Conservation (phyloP, 2,797 vertebrate genomes). For the Falco biarmicus region DNA sequence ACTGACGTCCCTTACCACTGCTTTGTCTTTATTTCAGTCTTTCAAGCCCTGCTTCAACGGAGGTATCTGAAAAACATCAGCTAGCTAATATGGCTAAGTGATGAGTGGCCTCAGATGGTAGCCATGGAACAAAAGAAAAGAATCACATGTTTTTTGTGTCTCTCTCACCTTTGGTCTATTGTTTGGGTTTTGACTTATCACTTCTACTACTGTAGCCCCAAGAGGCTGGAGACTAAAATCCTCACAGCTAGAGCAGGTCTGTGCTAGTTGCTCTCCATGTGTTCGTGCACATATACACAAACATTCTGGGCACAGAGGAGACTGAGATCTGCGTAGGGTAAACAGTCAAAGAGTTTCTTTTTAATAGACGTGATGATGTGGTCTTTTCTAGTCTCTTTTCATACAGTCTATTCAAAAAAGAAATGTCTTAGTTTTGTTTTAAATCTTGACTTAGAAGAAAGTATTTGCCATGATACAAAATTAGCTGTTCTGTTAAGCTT, state of each 20-base stretch:
- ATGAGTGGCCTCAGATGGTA: not conserved
- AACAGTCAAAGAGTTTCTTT: not conserved
- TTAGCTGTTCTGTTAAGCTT: not conserved
- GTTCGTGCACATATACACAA: not conserved
- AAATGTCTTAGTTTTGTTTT: not conserved
- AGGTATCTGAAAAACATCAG: not conserved
- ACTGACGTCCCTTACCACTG: not conserved
- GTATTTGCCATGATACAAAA: not conserved
- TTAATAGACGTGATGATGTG: not conserved
- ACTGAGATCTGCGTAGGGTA: not conserved
- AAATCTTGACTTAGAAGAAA: not conserved
- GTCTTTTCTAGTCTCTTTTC: not conserved
- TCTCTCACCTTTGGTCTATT: not conserved
- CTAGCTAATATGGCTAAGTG: not conserved
- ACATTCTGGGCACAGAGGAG: not conserved
- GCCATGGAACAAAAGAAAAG: not conserved
- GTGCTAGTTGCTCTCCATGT: not conserved
- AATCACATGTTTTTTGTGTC: not conserved
- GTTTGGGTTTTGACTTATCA: not conserved
- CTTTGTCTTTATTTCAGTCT: not conserved
- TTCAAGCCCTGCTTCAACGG: not conserved
- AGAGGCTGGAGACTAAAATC: not conserved
- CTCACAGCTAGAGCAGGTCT: not conserved
- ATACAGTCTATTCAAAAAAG: not conserved
- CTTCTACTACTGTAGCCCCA: not conserved